Percentiles rank a stretch among this genome's conserved stretches.
Evolutionary conservation across 2,888 invertebrate species (phyloP).

Genomic region (Tolmerus cingulatus): DNA sequence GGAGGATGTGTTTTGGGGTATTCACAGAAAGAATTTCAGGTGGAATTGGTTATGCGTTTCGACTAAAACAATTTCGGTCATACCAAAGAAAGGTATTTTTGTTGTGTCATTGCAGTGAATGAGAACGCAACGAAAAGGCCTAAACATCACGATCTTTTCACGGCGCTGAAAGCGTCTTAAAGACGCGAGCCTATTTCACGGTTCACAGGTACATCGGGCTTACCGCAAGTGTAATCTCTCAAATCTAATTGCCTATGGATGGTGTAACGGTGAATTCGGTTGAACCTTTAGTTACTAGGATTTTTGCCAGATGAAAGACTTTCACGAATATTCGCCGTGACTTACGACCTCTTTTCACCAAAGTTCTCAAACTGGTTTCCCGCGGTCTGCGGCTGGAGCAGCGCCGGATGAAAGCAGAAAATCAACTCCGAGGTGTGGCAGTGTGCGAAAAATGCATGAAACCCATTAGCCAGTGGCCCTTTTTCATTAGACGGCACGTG

Average conservation of each 20-base stretch:
- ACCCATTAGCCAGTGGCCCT: neutral
- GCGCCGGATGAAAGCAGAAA: neutral
- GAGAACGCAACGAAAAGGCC: neutral
- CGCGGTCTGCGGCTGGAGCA: neutral
- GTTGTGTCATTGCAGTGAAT: neutral
- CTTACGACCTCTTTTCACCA: conserved; percentile 16
- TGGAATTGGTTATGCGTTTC: neutral
- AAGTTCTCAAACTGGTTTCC: neutral
- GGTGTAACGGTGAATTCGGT: neutral
- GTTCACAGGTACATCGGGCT: neutral
- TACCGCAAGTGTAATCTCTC: neutral
- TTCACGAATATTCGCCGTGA: conserved; percentile 28
- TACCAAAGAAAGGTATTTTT: neutral
- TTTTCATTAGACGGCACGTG: neutral
- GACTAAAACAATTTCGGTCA: neutral
- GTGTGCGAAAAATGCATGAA: neutral
- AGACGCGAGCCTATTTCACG: neutral
- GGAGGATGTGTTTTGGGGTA: neutral
- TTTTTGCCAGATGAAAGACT: conserved; percentile 25
- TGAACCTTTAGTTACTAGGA: neutral
- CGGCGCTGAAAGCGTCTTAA: neutral
- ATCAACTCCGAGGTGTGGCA: neutral
- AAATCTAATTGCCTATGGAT: neutral
- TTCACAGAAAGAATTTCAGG: neutral
- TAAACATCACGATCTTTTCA: neutral